Percentiles rank a stretch among this genome's conserved stretches.
phyloP scores from a whole-genome alignment of 2,797 vertebrate species.

The Podargus strigoides region DNA sequence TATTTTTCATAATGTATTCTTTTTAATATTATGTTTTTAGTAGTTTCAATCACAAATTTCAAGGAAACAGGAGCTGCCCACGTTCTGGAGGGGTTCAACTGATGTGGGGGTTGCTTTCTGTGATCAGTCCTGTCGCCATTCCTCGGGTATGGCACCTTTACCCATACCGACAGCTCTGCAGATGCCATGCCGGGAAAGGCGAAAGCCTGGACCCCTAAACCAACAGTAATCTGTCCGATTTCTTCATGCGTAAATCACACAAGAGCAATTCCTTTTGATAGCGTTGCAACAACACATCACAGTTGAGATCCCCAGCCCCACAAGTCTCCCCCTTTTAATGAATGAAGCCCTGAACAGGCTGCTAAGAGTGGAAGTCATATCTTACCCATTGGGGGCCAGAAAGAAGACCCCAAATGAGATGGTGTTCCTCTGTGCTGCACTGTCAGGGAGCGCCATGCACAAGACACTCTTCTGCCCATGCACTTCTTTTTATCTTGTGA shows the following conservation, averaged over 20 bases:
- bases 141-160: fast-evolving
- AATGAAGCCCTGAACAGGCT: fast-evolving
- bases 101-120: neutral
- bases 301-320: neutral
- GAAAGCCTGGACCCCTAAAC: neutral
- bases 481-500: neutral
- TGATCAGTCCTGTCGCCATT: neutral
- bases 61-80: neutral
- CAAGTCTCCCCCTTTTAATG: neutral
- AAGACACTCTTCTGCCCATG: fast-evolving
- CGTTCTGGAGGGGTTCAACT: fast-evolving
- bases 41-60: neutral
- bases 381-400: fast-evolving
- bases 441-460: fast-evolving
- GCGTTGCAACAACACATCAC: fast-evolving
- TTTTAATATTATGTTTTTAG: neutral
- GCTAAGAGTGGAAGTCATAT: neutral
- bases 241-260: neutral
- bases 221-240: fast-evolving
- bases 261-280: neutral
- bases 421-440: fast-evolving
- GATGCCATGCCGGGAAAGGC: neutral
- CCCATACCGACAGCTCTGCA: neutral
- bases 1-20: neutral
- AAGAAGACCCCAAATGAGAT: fast-evolving